Evolutionary conservation across 1,140 invertebrate genomes (phyloP).

Genomic region (Adelges cooleyi): DNA sequence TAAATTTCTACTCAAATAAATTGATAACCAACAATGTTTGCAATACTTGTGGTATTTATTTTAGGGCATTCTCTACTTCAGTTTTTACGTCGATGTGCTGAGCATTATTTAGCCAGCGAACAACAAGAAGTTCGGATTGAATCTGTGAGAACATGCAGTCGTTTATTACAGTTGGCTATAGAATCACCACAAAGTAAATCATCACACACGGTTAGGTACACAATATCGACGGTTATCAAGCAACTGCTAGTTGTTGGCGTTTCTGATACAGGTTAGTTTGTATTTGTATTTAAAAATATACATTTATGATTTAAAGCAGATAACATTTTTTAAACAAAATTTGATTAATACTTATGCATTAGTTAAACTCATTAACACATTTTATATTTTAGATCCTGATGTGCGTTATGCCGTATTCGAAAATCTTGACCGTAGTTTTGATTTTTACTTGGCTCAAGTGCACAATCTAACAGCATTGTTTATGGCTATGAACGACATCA

Average conservation of each 20-base stretch:
- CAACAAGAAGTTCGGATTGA: slow-evolving; percentile 85
- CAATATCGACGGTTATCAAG: slow-evolving; percentile 78
- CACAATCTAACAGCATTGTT: slow-evolving; percentile 89
- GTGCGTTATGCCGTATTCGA: slow-evolving; percentile 87
- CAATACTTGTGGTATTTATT: slow-evolving; percentile 27
- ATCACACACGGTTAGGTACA: slow-evolving; percentile 68
- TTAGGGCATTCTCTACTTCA: slow-evolving; percentile 77
- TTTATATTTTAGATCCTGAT: slow-evolving; percentile 60
- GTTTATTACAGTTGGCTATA: slow-evolving; percentile 71
- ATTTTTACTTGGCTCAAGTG: slow-evolving; percentile 87
- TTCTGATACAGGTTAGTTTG: slow-evolving; percentile 61
- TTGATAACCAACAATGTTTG: neutral
- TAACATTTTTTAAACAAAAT: neutral
- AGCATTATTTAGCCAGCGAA: slow-evolving; percentile 84
- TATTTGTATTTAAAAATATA: neutral
- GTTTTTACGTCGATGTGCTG: slow-evolving; percentile 84
- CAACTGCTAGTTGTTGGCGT: slow-evolving; percentile 89
- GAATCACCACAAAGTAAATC: slow-evolving; percentile 41
- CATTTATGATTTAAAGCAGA: too few relatives aligned
- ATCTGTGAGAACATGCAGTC: slow-evolving; percentile 85
- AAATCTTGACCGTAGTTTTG: slow-evolving; percentile 87
- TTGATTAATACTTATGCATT: too few relatives aligned
- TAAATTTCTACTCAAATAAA: neutral
- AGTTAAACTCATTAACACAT: neutral
- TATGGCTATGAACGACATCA: slow-evolving; percentile 92